These are phyloP conservation scores for Xylota segnis DNA, from an alignment of 2,888 invertebrate genomes.

Conservation along the genomic window DNA sequence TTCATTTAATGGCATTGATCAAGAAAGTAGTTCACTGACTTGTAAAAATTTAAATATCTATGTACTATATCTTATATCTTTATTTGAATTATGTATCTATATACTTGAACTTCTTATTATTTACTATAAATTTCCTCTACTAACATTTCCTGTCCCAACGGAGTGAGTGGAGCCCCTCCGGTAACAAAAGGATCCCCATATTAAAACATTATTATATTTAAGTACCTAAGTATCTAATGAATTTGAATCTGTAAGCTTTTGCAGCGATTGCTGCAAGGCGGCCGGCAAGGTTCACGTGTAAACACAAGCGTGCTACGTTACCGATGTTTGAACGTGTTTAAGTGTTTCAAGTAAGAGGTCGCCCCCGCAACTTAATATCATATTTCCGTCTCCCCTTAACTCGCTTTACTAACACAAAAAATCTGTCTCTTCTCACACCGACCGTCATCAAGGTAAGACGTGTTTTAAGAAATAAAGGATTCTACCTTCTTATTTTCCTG, in stretches of 20 bases:
- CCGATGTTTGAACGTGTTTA: no score
- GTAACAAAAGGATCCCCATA: constrained; percentile 28
- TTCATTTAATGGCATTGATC: neutral
- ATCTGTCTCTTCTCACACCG: no score
- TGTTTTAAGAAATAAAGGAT: no score
- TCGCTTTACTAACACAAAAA: neutral
- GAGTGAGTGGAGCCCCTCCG: constrained; percentile 20
- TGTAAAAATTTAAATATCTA: neutral
- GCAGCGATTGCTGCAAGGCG: constrained; percentile 24
- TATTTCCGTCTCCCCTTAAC: neutral
- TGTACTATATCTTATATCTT: neutral
- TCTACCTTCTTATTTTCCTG: no score
- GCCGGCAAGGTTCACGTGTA: constrained; percentile 1
- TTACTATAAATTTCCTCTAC: neutral
- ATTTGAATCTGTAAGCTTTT: neutral
- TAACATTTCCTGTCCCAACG: constrained; percentile 5
- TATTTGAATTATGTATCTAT: no score
- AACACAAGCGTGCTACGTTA: no score
- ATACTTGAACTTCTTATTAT: neutral
- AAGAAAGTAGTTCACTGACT: no score
- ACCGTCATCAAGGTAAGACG: no score
- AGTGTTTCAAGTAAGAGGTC: no score
- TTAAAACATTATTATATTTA: neutral
- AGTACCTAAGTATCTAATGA: neutral
- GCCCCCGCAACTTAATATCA: no score